Percentiles rank a stretch among this genome's conserved stretches.
Evolutionary conservation across 2,113 vertebrate species (phyloP).

Genomic region (Microcebus lehilahytsara): DNA sequence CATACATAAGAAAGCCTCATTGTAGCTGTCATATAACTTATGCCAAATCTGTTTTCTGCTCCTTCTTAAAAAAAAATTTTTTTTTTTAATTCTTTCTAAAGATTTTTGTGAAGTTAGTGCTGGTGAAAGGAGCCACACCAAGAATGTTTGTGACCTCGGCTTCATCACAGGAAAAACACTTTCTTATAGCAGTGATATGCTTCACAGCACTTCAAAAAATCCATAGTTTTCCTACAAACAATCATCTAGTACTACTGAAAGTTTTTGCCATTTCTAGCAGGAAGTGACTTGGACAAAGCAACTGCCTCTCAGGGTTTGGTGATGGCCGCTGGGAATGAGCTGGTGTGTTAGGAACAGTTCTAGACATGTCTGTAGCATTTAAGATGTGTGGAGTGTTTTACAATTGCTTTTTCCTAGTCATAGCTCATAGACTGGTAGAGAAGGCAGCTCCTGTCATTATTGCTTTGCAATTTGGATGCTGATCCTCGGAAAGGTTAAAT

Average conservation of each 20-base stretch:
- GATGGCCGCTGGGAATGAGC: not conserved
- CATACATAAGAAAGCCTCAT: slow-evolving; percentile 20
- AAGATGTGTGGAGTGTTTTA: not conserved
- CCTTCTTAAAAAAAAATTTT: not conserved
- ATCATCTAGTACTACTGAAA: not conserved
- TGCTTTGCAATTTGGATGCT: slow-evolving; percentile 47
- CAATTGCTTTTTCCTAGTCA: not conserved
- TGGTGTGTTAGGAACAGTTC: not conserved
- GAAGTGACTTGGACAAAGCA: not conserved
- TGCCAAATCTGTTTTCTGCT: slow-evolving; percentile 11
- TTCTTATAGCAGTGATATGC: not conserved
- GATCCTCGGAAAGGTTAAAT: slow-evolving; percentile 55
- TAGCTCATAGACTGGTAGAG: not conserved
- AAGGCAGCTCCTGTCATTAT: slow-evolving; percentile 27
- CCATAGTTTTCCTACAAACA: not conserved
- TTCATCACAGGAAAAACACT: not conserved
- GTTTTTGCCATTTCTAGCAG: not conserved
- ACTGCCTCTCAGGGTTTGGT: not conserved
- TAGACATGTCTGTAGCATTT: not conserved
- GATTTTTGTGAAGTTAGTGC: not conserved
- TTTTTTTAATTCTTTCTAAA: not conserved
- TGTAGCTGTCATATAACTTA: slow-evolving; percentile 29
- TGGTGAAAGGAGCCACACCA: not conserved
- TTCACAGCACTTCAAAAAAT: not conserved
- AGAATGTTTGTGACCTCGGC: not conserved